Base-by-base conservation (phyloP, 2,113 vertebrate species). In the Sorex fumeus region DNA sequence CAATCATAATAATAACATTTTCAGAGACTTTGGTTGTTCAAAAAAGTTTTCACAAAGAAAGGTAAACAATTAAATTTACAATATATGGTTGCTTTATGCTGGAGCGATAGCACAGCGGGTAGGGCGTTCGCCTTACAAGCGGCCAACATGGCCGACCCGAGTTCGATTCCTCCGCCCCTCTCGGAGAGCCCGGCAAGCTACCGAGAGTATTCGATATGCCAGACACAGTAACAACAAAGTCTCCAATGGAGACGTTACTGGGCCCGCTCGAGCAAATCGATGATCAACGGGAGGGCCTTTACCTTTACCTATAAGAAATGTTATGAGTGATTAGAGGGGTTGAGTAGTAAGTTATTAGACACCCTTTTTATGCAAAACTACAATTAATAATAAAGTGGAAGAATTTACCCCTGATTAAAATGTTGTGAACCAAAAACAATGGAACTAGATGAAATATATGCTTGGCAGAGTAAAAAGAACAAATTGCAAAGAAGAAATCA, bases 361-460 rank as follows among this genome's bases (percentile, higher is more conserved):
- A 50, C 30, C 75, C 2, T 27, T 34, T 91, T 40, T 43, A n/a
- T 93, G 40, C 21, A 95, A 75, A 80, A 57, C 50, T 88, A 87
- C 32, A 93, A 72, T 66, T 34, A 84, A 90, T 28, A 95, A 62
- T 3, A 66, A 69, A 96, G 5, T 36, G 45, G 40, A 88, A 83
- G n/a, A n/a, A 34, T 78, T 50, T 50, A 6, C 47, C 10, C 9
- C 47, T 50, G 10, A 62, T 71, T 88, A 27, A 21, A 43, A 84
- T 86, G 15, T 50, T 50, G 47, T 9, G 10, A 12, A 89, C 13
- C 28, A 74, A 3, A 78, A 91, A 6, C 8, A 62, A 66, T 0
- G 13, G 1, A 81, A 72, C 10, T 53, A 28, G 6, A 30, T 57
- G 13, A 79, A 85, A 82, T 21, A 34, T 10, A 11, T 2, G 6